Evolutionary conservation across 2,113 vertebrate genomes (phyloP).

Genomic region (Tachuris rubrigastra): DNA sequence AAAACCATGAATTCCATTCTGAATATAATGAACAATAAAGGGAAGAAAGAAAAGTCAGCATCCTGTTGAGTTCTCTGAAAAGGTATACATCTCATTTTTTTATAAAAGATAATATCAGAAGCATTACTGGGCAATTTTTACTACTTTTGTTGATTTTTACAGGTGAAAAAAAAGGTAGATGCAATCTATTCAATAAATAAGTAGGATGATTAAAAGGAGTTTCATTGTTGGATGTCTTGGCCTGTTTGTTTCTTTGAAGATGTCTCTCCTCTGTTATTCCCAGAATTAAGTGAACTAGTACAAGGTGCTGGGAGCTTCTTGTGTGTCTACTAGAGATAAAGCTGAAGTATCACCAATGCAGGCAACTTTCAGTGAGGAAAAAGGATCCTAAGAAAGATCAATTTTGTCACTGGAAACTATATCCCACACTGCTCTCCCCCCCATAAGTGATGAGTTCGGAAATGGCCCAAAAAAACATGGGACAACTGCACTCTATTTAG

Average conservation of each 20-base stretch:
- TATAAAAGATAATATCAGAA: background rate
- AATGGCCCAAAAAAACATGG: background rate
- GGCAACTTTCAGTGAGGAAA: background rate
- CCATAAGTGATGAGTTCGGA: background rate
- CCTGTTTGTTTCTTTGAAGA: background rate
- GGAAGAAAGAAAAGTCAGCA: background rate
- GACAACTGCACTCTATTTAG: background rate
- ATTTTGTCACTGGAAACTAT: background rate
- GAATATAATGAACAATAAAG: background rate
- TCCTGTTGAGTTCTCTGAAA: background rate
- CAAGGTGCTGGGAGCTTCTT: background rate
- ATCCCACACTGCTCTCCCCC: background rate
- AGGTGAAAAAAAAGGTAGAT: background rate
- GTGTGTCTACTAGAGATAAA: background rate
- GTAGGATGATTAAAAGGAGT: background rate
- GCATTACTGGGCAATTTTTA: background rate
- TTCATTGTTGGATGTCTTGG: background rate
- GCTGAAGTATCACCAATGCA: background rate
- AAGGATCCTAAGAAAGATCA: background rate
- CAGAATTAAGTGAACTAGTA: background rate
- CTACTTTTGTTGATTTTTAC: background rate
- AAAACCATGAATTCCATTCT: background rate
- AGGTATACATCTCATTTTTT: background rate
- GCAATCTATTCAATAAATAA: background rate
- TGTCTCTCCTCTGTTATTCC: background rate